Evolutionary conservation across 1,140 invertebrate genomes (phyloP).

Genomic region (Octopus bimaculoides): DNA sequence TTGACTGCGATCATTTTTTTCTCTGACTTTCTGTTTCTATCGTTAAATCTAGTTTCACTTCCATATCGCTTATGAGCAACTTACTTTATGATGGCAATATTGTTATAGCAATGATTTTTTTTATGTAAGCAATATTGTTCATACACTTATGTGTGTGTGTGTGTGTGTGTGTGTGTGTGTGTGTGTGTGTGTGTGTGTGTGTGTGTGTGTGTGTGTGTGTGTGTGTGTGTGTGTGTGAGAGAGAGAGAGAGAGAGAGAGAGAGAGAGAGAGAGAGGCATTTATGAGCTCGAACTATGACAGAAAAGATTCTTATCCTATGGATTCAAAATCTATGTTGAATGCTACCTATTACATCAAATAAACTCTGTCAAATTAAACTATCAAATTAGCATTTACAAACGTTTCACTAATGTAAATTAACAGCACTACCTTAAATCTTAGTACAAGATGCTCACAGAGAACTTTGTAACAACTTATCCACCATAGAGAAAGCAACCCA

Average conservation of each 20-base stretch:
- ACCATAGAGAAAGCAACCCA: no score
- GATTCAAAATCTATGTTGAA: not conserved
- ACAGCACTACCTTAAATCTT: not conserved
- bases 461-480: no score
- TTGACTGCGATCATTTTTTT: no score
- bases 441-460: not conserved
- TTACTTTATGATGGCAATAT: no score
- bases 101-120: no score
- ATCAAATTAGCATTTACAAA: not conserved
- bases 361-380: not conserved
- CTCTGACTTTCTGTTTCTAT: no score
- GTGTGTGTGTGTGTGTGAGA: not conserved
- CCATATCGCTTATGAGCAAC: no score
- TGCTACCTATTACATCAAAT: not conserved
- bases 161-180: no score
- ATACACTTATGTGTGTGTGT: no score
- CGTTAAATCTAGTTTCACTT: no score
- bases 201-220: slow-evolving; percentile 27
- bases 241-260: not conserved
- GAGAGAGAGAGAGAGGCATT: not conserved
- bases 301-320: not conserved
- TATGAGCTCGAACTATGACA: not conserved
- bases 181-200: no score
- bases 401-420: not conserved
- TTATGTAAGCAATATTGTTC: no score